Base-by-base conservation (phyloP, 2,113 vertebrate species). In the Ptilorrhoa leucosticta region DNA sequence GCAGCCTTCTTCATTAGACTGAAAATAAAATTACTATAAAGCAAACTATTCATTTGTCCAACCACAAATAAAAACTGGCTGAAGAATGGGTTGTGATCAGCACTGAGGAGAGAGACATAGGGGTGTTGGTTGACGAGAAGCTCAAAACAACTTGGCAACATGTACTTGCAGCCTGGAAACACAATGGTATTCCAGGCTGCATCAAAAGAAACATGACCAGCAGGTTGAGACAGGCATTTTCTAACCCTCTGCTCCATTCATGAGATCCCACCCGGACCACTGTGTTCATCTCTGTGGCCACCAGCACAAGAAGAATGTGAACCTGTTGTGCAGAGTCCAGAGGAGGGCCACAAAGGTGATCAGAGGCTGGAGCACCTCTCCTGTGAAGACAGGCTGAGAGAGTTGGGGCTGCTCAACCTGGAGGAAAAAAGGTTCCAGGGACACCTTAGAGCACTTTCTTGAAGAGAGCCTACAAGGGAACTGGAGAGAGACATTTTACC, bases 151-250 rank as follows among this genome's bases (percentile, higher is more conserved):
- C 23, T 45, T 8, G 7, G 8, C 6, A 45, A 15, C 1, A 6
- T 39, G 12, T 9, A 37, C 39, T 69, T 53, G 33, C 33, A 87
- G 22, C 22, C 18, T 22, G 16, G 33, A 77, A 69, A 69, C 10
- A 51, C 15, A 51, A 53, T 8, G 5, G 12, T 45, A 37, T 45
- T 44, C 22, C 39, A 44, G 33, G 23, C 10, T 69, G 5, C 39
- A 28, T 28, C 56, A 51, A 39, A 77, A 39, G 6, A 77, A 68
- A 1, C 3, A 5, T 31, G 28, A 61, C 23, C 22, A 45, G 28
- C 6, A 39, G 33, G 5, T 24, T 0, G 0, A 61, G 23, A 45
- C 19, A 45, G 0, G 2, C 1, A 0, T 53, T 27, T 78, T 47
- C 10, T 45, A 13, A 27, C 13, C 26, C 15, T 45, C 13, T 45